Evolutionary conservation across 1,140 invertebrate species (phyloP), one percentile per base, ranked within the genome.

Genomic region (Ladona fulva): DNA sequence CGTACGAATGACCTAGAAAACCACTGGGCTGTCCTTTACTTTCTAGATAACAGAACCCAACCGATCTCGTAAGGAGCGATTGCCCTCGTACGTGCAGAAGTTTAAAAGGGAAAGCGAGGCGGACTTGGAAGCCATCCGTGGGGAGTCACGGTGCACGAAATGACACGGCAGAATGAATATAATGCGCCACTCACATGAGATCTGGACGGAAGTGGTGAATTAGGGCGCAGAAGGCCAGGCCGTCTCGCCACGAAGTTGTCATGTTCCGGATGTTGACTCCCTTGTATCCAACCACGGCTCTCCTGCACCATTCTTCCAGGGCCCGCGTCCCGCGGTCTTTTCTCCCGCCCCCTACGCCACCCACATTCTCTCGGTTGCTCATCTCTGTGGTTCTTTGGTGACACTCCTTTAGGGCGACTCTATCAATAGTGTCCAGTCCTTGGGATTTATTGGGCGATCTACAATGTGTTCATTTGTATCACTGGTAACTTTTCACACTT

Each of bases 171-270:
- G n/a, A 78, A 6, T 77, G 59, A 42, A 0, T 22, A 44, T 44
- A 44, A 77, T 19, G 52, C 78, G 76, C 77, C 84, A 94, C 94
- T 96, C 88, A 97, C 96, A 98, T 97, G 79, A 98, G 89, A 86
- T 98, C 96, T 44, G 96, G 96, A 82, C 95, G 90, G 87, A 96
- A 98, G 84, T 95, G 92, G 87, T 98, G 96, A 82, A 99, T 96
- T 85, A 99, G 91, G 76, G 96, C 97, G 88, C 96, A 99, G 86
- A 98, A 98, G 37, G 95, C 95, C 74, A 98, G 90, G 76, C 97
- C 97, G 87, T 97, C 92, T 81, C 94, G 89, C 95, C 95, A 97
- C 1, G 93, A 95, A 78, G 94, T 95, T 77, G 94, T 96, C 94
- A 97, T 96, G 85, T 97, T 96, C 80, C 92, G 91, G 79, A 97